phyloP scores from a whole-genome alignment of 2,113 vertebrate genomes.

The Thomomys bottae region DNA sequence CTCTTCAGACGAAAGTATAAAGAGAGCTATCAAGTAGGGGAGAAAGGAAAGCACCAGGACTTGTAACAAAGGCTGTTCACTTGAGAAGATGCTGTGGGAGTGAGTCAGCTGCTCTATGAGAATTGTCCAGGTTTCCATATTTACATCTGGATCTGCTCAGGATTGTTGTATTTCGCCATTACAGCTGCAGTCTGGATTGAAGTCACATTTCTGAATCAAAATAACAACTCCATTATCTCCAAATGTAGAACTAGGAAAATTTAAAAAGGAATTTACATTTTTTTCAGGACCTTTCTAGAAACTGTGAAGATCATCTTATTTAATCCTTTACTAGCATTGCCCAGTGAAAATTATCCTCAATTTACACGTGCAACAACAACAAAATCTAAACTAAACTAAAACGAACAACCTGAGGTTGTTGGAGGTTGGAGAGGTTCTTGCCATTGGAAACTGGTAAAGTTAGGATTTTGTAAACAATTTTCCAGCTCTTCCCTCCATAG shows the following conservation, averaged over 20 bases:
- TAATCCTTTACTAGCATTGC: background rate
- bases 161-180: background rate
- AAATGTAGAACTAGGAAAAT: background rate
- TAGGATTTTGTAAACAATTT: background rate
- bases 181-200: background rate
- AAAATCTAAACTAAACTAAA: no score
- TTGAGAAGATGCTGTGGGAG: background rate
- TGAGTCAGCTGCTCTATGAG: background rate
- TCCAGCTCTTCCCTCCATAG: background rate
- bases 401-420: background rate
- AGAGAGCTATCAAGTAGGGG: background rate
- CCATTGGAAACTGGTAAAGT: background rate
- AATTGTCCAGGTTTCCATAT: background rate
- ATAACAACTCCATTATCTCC: background rate
- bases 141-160: background rate
- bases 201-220: background rate
- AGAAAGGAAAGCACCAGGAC: background rate
- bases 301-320: background rate
- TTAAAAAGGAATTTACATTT: background rate
- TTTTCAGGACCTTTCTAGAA: background rate
- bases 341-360: background rate
- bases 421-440: background rate
- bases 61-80: background rate
- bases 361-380: background rate
- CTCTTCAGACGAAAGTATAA: background rate